Base-by-base conservation (phyloP, 2,113 vertebrate genomes). In the Vidua macroura region DNA sequence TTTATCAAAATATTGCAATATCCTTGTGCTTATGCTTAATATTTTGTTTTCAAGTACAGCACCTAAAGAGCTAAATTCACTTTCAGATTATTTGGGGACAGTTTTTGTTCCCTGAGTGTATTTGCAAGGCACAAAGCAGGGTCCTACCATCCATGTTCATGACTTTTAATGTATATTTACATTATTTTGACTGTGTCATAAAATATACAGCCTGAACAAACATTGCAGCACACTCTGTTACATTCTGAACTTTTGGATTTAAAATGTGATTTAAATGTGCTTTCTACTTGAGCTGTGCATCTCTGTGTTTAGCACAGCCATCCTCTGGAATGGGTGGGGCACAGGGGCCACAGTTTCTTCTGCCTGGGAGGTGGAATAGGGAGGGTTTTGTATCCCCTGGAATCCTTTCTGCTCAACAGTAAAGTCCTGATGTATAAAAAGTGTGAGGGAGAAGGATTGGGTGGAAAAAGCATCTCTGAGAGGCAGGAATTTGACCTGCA, bases 201-300 rank as follows among this genome's bases (percentile, higher is more conserved):
- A 93, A 95, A 86, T 46, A 88, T 11, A 43, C 30, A 59, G 37
- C 23, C 72, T 79, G 49, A 87, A 23, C 28, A 91, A 68, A 64
- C 33, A 9, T 27, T 75, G 60, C 73, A 60, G 33, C 3, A 6
- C 27, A 7, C 16, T 39, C 17, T 14, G 20, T 31, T 94, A 28
- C 27, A 27, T 16, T 64, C 49, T 64, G 58, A 87, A 48, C 19
- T 25, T 60, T 56, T 46, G 75, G 72, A 88, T 80, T 76, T 76
- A 25, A 46, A 85, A 41, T 73, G 53, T 17, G 79, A 13, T 69
- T 90, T 56, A 16, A 58, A 6, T 10, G 9, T 46, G 59, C 10
- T 59, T 75, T 92, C 28, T 41, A 11, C 0, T 1, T 0, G 2
- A 51, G 58, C 44, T 46, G 4, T 1, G 10, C 9, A 3, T 24